A percentile compares a stretch with the other conserved stretches of the same genome.
Conservation (phyloP, 2,113 vertebrate genomes). For the Antechinus flavipes region DNA sequence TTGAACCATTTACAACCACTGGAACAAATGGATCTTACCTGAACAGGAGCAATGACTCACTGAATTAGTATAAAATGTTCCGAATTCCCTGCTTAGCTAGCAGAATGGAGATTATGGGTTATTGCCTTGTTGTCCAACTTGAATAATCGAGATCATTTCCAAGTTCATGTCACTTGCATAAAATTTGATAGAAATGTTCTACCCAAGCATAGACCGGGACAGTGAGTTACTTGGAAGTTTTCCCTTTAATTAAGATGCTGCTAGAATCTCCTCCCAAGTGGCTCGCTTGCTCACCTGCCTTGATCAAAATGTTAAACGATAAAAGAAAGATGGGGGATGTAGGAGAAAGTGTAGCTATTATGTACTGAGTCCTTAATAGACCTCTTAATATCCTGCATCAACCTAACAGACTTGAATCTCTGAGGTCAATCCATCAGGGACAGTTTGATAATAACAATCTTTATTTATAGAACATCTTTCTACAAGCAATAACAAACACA, state of each 20-base stretch:
- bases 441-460: slow-evolving; percentile 35
- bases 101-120: too few relatives aligned
- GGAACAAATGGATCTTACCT: neutral
- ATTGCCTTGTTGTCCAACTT: neutral
- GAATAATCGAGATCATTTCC: neutral
- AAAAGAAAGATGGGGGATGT: neutral
- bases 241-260: slow-evolving; percentile 18
- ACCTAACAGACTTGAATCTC: slow-evolving; percentile 22
- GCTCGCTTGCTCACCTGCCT: slow-evolving; percentile 11
- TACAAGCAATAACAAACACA: slow-evolving; percentile 1
- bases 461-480: slow-evolving; percentile 14
- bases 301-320: slow-evolving; percentile 17
- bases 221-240: slow-evolving; percentile 8
- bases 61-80: too few relatives aligned
- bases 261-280: slow-evolving; percentile 6
- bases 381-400: slow-evolving; percentile 28
- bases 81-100: too few relatives aligned
- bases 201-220: neutral
- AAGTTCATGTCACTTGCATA: neutral
- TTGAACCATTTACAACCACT: neutral
- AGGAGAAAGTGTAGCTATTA: slow-evolving; percentile 9
- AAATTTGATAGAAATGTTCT: slow-evolving; percentile 21
- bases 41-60: too few relatives aligned
- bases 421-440: slow-evolving; percentile 2
- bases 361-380: neutral